Conservation (phyloP, 2,113 vertebrate genomes). For the Saguinus midas region DNA sequence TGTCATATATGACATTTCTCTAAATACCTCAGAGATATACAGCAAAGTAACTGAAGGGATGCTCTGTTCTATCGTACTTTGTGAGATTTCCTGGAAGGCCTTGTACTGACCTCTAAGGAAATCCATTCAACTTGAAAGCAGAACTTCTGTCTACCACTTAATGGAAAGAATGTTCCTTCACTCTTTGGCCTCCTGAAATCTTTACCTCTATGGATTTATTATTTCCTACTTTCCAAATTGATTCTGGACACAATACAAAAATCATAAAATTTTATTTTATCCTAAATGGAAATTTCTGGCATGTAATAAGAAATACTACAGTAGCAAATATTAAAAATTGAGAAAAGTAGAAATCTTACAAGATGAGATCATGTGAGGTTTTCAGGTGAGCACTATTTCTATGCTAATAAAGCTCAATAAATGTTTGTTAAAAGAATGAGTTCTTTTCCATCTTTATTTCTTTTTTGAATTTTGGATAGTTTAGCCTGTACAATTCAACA, state of each 20-base stretch:
- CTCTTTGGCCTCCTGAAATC: background rate
- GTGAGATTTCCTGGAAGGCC: background rate
- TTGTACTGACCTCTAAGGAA: background rate
- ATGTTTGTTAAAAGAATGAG: background rate
- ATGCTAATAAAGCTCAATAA: slow-evolving; percentile 43
- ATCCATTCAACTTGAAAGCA: background rate
- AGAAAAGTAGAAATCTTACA: slow-evolving; percentile 14
- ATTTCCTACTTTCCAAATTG: slow-evolving; percentile 32
- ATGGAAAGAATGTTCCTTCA: background rate
- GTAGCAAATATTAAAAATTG: slow-evolving; percentile 50
- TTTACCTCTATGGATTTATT: slow-evolving; percentile 2
- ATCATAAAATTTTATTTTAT: slow-evolving; percentile 34
- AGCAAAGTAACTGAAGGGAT: background rate
- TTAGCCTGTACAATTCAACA: background rate
- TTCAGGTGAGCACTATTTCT: slow-evolving; percentile 25
- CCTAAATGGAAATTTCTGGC: slow-evolving; percentile 40
- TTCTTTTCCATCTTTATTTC: background rate
- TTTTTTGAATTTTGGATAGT: background rate
- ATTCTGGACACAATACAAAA: background rate
- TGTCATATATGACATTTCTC: slow-evolving; percentile 4
- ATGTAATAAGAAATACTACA: background rate
- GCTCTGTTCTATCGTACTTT: background rate
- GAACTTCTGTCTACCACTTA: background rate
- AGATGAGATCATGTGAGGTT: slow-evolving; percentile 20
- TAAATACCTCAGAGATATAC: background rate